Evolutionary conservation across 2,888 invertebrate species (phyloP), one percentile per base, ranked within the genome.

Genomic region (Catocala fraxini): DNA sequence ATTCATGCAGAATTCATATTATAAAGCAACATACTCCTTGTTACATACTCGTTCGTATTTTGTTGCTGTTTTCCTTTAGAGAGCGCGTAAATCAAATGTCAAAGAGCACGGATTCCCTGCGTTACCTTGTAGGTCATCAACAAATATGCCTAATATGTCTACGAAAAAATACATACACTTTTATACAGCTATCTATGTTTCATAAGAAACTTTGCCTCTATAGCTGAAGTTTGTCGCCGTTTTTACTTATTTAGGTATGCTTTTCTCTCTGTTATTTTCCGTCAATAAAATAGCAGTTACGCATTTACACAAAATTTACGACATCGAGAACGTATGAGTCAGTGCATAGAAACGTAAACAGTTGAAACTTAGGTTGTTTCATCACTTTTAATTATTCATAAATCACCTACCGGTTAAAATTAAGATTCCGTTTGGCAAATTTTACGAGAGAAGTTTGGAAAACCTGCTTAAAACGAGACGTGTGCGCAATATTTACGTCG

Each of bases 381-480:
- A 75, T 83, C 82, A 80, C 74, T 79, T 81, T 82, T 86, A 84
- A 85, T 84, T 82, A 82, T 81, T 82, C 83, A 85, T 86, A 86
- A 85, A 86, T 86, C 85, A 86, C 74, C 75, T 75, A 72, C 65
- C 79, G 75, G 80, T 84, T 85, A 81, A 84, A 82, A 82, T 84
- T 85, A 84, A 84, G 81, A 80, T 77, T 72, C 78, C 79, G 79
- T 81, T 83, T 81, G 77, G 80, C 66, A 81, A 81, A 84, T 86
- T 85, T 86, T 83, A 86, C 79, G 85, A 85, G 75, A 71, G 67
- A 80, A 83, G 73, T 85, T 84, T 77, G 78, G 74, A 77, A 79
- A 81, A 81, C 73, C 68, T 73, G 63, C 65, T 79, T 68, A 66
- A 67, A 75, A 70, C 63, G 70, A 73, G 70, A 81, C 73, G 82